Conservation (phyloP, 2,113 vertebrate species). For the Eurypyga helias region DNA sequence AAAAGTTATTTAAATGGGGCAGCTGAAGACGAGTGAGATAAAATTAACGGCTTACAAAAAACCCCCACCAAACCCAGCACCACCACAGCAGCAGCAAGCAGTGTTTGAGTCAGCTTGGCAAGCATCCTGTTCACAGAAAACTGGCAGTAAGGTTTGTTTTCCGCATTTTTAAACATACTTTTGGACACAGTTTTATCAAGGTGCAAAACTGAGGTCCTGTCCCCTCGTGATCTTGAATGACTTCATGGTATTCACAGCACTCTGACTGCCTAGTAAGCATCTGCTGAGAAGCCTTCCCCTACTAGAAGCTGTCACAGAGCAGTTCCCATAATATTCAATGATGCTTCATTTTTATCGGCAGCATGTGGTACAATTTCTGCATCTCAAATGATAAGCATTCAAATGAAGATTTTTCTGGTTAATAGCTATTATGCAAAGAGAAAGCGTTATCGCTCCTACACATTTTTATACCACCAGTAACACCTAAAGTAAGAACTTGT, state of each 20-base stretch:
- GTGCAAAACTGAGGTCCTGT: not conserved
- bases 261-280: not conserved
- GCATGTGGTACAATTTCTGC: not conserved
- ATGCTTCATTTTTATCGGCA: not conserved
- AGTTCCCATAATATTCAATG: not conserved
- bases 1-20: accelerated
- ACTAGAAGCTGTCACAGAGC: not conserved
- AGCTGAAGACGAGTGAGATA: accelerated
- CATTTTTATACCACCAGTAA: not conserved
- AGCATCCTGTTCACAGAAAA: accelerated
- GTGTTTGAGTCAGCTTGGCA: accelerated
- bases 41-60: not conserved
- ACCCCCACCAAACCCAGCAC: not conserved
- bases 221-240: not conserved
- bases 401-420: not conserved
- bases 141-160: accelerated
- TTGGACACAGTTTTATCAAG: not conserved
- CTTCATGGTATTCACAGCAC: accelerated
- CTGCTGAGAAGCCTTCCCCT: not conserved
- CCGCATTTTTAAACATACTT: not conserved
- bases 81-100: not conserved
- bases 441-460: not conserved
- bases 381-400: not conserved
- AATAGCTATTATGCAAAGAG: not conserved
- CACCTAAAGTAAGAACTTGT: not conserved